Percentiles rank a stretch among this genome's conserved stretches.
Conservation (phyloP, 2,113 vertebrate species). For the Meleagris gallopavo region DNA sequence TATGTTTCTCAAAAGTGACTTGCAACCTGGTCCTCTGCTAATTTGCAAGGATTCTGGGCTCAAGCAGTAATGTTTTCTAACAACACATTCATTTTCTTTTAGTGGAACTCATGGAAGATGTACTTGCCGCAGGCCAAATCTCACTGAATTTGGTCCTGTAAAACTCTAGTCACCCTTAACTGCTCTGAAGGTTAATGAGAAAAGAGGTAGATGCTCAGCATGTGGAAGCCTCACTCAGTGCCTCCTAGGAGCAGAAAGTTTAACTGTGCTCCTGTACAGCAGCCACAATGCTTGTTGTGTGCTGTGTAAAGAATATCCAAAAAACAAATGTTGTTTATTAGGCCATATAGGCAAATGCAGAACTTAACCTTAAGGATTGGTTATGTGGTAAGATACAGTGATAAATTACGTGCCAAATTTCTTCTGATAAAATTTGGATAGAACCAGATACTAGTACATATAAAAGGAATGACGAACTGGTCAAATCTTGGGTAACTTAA, state of each 20-base stretch:
- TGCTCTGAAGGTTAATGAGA: not conserved
- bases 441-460: not conserved
- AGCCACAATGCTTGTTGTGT: not conserved
- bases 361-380: not conserved
- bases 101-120: rapidly evolving
- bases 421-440: not conserved
- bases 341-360: not conserved
- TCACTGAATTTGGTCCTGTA: not conserved
- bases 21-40: not conserved
- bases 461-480: not conserved
- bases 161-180: not conserved
- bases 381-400: not conserved
- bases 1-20: not conserved
- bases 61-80: not conserved
- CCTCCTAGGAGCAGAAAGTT: not conserved
- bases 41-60: not conserved
- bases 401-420: not conserved
- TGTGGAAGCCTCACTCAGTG: not conserved
- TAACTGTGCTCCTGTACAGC: not conserved
- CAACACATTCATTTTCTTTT: not conserved
- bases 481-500: not conserved
- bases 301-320: not conserved
- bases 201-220: not conserved
- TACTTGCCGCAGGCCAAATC: not conserved
- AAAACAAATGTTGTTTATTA: not conserved